A percentile compares a stretch with the other conserved stretches of the same genome.
Conservation (phyloP, 2,797 vertebrate genomes). For the Botia almorhae region DNA sequence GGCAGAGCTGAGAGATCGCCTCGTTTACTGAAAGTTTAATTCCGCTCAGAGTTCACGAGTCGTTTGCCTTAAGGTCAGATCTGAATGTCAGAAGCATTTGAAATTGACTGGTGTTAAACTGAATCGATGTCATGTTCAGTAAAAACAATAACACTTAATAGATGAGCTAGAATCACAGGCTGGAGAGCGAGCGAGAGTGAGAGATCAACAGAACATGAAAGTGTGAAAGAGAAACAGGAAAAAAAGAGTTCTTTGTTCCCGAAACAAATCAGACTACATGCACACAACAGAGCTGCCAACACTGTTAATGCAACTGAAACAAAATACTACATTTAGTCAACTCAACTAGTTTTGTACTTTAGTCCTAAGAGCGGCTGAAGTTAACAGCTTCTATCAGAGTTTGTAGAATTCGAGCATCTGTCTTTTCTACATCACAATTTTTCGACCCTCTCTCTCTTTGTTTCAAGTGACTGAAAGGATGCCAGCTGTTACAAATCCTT, state of each 20-base stretch:
- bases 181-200: conserved; percentile 46
- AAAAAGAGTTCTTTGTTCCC: background rate
- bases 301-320: conserved; percentile 13
- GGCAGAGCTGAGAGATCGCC: conserved; percentile 94
- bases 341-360: conserved; percentile 13
- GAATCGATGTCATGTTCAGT: conserved; percentile 99
- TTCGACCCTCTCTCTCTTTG: conserved; percentile 53
- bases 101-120: conserved; percentile 99
- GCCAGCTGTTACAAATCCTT: conserved; percentile 72
- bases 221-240: background rate
- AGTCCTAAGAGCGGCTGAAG: conserved; percentile 9
- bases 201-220: background rate
- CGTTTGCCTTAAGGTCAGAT: conserved; percentile 99
- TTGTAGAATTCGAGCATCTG: conserved; percentile 26
- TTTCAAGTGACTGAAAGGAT: conserved; percentile 69
- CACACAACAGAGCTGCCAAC: background rate
- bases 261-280: background rate
- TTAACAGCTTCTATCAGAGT: conserved; percentile 32
- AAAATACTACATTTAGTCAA: conserved; percentile 5
- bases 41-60: conserved; percentile 98
- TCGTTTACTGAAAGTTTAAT: conserved; percentile 99
- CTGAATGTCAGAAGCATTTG: conserved; percentile 99
- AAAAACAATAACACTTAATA: conserved; percentile 99
- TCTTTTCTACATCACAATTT: conserved; percentile 43
- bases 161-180: conserved; percentile 91